phyloP scores from a whole-genome alignment of 2,113 vertebrate species.

The Amphiprion percula region DNA sequence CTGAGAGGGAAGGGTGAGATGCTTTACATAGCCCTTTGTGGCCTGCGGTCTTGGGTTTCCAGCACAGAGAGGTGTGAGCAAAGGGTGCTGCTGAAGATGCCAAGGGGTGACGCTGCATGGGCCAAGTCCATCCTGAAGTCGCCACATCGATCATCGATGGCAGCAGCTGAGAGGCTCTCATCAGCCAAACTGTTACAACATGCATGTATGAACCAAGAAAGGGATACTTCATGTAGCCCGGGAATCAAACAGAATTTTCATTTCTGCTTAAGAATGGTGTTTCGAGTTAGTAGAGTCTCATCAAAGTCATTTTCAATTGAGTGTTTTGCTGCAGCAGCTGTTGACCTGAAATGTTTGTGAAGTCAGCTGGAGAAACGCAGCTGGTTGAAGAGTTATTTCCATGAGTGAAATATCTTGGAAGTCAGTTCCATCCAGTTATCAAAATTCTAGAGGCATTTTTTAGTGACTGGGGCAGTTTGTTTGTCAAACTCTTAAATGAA shows the following conservation, averaged over 20 bases:
- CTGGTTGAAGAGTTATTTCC: too few relatives aligned
- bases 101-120: constrained; percentile 45
- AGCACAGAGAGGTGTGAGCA: constrained; percentile 63
- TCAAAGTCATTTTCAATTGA: background rate
- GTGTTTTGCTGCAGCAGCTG: background rate
- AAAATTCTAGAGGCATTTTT: too few relatives aligned
- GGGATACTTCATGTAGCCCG: background rate
- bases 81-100: constrained; percentile 59
- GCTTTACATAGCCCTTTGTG: constrained; percentile 81
- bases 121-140: constrained; percentile 51
- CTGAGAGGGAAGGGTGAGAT: constrained; percentile 78
- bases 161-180: constrained; percentile 39
- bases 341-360: too few relatives aligned
- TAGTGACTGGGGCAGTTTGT: too few relatives aligned
- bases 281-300: background rate
- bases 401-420: too few relatives aligned
- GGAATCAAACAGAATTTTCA: background rate
- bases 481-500: too few relatives aligned
- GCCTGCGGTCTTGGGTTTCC: constrained; percentile 74
- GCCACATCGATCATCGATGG: constrained; percentile 48
- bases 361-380: too few relatives aligned
- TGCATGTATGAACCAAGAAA: background rate
- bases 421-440: too few relatives aligned
- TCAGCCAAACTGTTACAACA: background rate
- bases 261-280: background rate